Evolutionary conservation across 1,140 invertebrate species (phyloP).

Genomic region (Chymomyza costata): DNA sequence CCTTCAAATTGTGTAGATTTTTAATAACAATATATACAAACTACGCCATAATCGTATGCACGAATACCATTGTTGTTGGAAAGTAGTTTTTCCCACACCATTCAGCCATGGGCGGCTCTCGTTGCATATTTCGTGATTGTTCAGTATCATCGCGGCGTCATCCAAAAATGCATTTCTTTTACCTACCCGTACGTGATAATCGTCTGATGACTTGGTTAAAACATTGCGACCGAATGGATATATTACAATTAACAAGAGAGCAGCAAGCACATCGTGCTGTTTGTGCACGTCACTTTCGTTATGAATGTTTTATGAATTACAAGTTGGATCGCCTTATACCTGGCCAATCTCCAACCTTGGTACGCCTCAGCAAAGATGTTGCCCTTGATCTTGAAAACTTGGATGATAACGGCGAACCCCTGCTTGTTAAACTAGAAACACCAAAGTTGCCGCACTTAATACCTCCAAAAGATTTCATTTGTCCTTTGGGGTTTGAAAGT

Average conservation of each 20-base stretch:
- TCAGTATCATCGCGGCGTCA: constrained; percentile 59
- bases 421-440: constrained; percentile 33
- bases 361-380: constrained; percentile 28
- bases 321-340: constrained; percentile 57
- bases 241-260: constrained; percentile 60
- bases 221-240: constrained; percentile 61
- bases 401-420: constrained; percentile 37
- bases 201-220: constrained; percentile 74
- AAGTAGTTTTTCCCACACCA: too few relatives aligned
- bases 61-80: too few relatives aligned
- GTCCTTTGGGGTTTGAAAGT: constrained; percentile 37
- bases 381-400: constrained; percentile 42
- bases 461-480: constrained; percentile 38
- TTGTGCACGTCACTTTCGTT: constrained; percentile 76
- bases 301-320: constrained; percentile 76
- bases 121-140: constrained; percentile 76
- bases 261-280: constrained; percentile 75
- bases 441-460: constrained; percentile 41
- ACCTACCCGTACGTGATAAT: constrained; percentile 75
- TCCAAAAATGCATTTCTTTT: constrained; percentile 76
- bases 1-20: too few relatives aligned
- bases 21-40: too few relatives aligned
- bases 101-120: constrained; percentile 77
- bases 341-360: constrained; percentile 46
- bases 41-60: too few relatives aligned